phyloP scores from a whole-genome alignment of 2,113 vertebrate species.

The Pluvianellus socialis region DNA sequence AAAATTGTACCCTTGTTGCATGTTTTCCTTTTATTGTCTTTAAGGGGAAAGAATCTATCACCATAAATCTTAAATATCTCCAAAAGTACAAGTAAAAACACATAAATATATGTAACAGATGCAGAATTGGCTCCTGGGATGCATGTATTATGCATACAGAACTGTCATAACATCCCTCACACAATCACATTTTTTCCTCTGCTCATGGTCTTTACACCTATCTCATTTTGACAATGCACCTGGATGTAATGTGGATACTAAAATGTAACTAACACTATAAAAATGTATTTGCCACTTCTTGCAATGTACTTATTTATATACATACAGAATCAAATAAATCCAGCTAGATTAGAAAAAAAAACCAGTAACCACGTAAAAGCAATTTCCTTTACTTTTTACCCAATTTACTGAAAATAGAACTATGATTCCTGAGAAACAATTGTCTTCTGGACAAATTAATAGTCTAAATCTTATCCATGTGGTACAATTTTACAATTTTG shows the following conservation, averaged over 20 bases:
- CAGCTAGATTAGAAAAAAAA: neutral
- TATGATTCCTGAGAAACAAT: neutral
- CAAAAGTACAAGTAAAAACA: conserved; percentile 75
- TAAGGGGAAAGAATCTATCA: conserved; percentile 71
- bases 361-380: neutral
- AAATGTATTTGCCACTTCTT: neutral
- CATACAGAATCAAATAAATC: neutral
- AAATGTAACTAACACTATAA: neutral
- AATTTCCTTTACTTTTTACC: neutral
- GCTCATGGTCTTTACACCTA: conserved; percentile 66
- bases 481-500: neutral
- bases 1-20: conserved; percentile 65
- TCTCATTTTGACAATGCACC: conserved; percentile 65
- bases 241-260: conserved; percentile 26
- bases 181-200: conserved; percentile 59
- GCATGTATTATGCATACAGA: conserved; percentile 74
- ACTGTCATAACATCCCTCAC: conserved; percentile 69
- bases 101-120: conserved; percentile 79
- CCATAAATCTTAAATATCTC: conserved; percentile 75
- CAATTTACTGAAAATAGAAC: neutral
- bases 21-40: conserved; percentile 74
- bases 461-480: neutral
- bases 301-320: neutral
- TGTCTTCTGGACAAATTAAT: neutral
- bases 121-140: conserved; percentile 74